A percentile compares a stretch with the other conserved stretches of the same genome.
Evolutionary conservation across 2,888 invertebrate genomes (phyloP).

Genomic region (Campoletis raptor): DNA sequence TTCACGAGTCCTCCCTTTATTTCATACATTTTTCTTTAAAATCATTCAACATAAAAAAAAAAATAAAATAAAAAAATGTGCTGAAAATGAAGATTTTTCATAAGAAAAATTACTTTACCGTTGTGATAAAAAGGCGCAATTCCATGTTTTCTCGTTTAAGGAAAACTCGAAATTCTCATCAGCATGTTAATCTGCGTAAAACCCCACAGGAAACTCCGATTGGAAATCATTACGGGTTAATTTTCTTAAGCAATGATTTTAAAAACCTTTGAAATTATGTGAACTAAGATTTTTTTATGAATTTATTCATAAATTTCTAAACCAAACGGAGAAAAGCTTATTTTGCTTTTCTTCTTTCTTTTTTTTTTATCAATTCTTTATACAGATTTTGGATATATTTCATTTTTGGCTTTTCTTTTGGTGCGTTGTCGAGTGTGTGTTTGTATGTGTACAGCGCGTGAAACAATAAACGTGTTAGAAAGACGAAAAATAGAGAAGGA

Average conservation of each 20-base stretch:
- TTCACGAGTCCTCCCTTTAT: background rate
- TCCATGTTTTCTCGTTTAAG: background rate
- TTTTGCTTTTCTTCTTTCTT: background rate
- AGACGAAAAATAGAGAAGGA: constrained; percentile 3
- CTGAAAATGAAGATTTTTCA: background rate
- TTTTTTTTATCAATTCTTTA: background rate
- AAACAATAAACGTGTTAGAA: background rate
- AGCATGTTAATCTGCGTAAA: background rate
- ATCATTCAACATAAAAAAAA: background rate
- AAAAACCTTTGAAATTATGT: background rate
- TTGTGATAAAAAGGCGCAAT: constrained; percentile 2
- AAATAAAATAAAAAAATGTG: background rate
- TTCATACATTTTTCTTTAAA: background rate
- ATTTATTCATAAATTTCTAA: background rate
- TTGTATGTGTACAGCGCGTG: background rate
- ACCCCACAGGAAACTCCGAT: background rate
- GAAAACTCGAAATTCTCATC: constrained; percentile 5
- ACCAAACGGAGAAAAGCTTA: background rate
- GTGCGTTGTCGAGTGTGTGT: background rate
- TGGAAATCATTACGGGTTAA: background rate
- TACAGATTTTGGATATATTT: background rate
- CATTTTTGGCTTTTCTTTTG: background rate
- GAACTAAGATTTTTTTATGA: background rate
- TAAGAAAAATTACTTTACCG: background rate
- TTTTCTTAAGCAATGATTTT: background rate